Evolutionary conservation across 2,113 vertebrate species (phyloP), one percentile per base, ranked within the genome.

Genomic region (Agapornis roseicollis): DNA sequence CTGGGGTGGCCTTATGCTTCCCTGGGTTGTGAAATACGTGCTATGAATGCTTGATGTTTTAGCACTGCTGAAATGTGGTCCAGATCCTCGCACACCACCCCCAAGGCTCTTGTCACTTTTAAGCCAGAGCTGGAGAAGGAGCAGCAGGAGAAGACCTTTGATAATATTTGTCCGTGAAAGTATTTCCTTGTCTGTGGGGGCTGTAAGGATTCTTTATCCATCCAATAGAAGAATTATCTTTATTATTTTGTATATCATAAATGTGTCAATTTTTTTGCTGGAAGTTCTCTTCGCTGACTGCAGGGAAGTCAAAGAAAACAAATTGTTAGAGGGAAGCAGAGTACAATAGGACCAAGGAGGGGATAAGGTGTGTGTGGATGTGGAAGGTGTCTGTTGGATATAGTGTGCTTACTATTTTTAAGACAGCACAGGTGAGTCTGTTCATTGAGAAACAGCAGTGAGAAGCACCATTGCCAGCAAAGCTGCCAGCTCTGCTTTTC

Each of bases 11-110:
- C 71, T 94, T 80, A 42, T 0, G 3, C 49, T 63, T 88, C 33
- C 17, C n/a, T 47, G 71, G 17, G 11, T 42, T 79, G 50, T 71
- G 47, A 87, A 39, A 53, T 58, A 4, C 35, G 39, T 17, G 11
- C 46, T 66, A 17, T 0, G 0, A 33, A 29, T 1, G 1, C 63
- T 80, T 56, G 74, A 55, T 28, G 4, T 71, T 68, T 44, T 44
- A 76, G 23, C 82, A 92, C 35, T 3, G 6, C 49, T 60, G 66
- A 69, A 88, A 85, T 1, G 2, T 13, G 23, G 46, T 66, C 27
- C 56, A 68, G 56, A 9, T 87, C 31, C 50, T 87, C 65, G 33
- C 3, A 9, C 14, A 63, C 29, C 56, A 42, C 12, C 17, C 17
- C 17, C n/a, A 39, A 19, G 41, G 33, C 25, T 3, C 0, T 37